These are phyloP conservation scores for Scolopax bukidnonensis DNA, from an alignment of 2,797 vertebrate genomes.

Conservation along the genomic window DNA sequence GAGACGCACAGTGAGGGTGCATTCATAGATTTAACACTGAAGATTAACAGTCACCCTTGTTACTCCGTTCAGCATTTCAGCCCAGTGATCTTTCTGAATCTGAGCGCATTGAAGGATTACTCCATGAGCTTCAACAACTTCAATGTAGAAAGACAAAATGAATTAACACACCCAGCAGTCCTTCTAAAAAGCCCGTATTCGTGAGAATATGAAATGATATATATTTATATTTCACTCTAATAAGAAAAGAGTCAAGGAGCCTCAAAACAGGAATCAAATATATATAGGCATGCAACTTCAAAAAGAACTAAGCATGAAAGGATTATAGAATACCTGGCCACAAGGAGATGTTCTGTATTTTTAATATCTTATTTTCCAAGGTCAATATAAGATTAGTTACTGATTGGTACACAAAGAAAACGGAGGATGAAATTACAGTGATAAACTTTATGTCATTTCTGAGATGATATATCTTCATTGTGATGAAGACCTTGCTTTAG, in stretches of 20 bases:
- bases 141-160: constrained; percentile 29
- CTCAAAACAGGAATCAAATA: not conserved
- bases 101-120: constrained; percentile 4
- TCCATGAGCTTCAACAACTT: not conserved
- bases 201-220: not conserved
- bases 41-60: not conserved
- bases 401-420: not conserved
- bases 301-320: constrained; percentile 9
- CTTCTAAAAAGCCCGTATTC: not conserved
- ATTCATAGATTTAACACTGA: not conserved
- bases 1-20: not conserved
- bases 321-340: not conserved
- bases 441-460: not conserved
- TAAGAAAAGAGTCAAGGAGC: not conserved
- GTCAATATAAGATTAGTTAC: not conserved
- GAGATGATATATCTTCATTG: not conserved
- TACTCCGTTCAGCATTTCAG: not conserved
- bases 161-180: not conserved
- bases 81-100: not conserved
- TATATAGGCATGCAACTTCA: not conserved
- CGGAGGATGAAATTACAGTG: not conserved
- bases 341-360: not conserved
- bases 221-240: not conserved
- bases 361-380: not conserved
- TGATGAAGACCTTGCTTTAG: not conserved